Evolutionary conservation across 2,113 vertebrate genomes (phyloP).

Genomic region (Redunca redunca): DNA sequence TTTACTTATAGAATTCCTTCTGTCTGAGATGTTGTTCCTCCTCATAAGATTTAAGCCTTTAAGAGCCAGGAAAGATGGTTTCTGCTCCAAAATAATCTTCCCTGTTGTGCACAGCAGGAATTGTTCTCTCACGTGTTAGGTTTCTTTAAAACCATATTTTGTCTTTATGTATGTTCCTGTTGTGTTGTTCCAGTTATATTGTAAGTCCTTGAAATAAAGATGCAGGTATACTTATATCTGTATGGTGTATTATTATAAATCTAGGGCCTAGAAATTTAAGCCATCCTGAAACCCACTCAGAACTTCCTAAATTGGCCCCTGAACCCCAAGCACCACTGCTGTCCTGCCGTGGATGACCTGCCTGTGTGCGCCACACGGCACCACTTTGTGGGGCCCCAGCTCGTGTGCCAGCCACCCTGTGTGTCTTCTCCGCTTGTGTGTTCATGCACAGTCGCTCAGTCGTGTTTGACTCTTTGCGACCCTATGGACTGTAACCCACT

Average conservation of each 20-base stretch:
- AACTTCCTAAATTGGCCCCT: background rate
- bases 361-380: accelerated
- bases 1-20: background rate
- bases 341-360: background rate
- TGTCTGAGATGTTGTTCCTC: background rate
- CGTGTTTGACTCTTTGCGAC: accelerated
- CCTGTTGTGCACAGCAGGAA: background rate
- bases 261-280: background rate
- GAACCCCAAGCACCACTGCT: background rate
- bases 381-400: background rate
- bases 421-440: background rate
- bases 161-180: background rate
- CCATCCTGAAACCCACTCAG: background rate
- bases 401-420: background rate
- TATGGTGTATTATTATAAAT: background rate
- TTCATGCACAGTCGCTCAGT: accelerated
- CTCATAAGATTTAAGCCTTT: background rate
- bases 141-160: background rate
- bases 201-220: background rate
- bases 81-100: background rate
- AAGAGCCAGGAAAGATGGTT: background rate
- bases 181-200: background rate
- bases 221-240: background rate
- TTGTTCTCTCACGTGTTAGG: background rate
- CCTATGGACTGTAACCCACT: background rate